Evolutionary conservation across 2,888 invertebrate species (phyloP).

Genomic region (Caenorhabditis imperialis): DNA sequence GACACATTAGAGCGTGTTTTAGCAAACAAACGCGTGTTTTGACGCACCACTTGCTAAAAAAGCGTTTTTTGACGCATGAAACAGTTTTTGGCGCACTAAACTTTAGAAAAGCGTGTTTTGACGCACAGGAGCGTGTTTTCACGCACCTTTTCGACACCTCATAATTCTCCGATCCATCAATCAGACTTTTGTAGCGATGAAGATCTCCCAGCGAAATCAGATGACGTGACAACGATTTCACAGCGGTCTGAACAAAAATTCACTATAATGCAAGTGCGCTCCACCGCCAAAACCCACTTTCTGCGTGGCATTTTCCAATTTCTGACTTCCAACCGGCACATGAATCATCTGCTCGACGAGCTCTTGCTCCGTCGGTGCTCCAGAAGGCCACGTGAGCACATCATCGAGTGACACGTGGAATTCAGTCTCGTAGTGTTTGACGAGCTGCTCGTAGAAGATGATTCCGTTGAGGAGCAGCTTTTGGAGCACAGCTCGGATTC

Average conservation of each 20-base stretch:
- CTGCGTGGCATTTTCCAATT: background rate
- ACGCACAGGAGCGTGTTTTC: background rate
- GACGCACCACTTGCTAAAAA: no score
- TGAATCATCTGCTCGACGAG: background rate
- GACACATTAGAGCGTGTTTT: no score
- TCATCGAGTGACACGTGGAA: slow-evolving; percentile 84
- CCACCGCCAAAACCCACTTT: slow-evolving; percentile 20
- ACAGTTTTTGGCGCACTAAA: no score
- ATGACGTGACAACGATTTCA: slow-evolving; percentile 87
- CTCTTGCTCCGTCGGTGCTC: slow-evolving; percentile 15
- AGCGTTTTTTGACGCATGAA: no score
- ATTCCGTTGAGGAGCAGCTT: slow-evolving; percentile 32
- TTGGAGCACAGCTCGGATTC: slow-evolving; percentile 22
- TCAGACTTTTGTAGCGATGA: slow-evolving; percentile 89
- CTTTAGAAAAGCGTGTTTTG: no score
- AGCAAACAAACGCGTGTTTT: no score
- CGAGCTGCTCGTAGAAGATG: slow-evolving; percentile 85
- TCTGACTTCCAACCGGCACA: slow-evolving; percentile 22
- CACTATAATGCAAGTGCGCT: no score
- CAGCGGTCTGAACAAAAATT: slow-evolving; percentile 49
- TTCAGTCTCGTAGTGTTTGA: slow-evolving; percentile 84
- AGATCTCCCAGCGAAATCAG: slow-evolving; percentile 93
- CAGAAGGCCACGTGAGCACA: slow-evolving; percentile 18
- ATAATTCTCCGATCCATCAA: slow-evolving; percentile 85
- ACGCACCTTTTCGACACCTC: slow-evolving; percentile 56